Percentiles rank a stretch among this genome's conserved stretches.
These are phyloP conservation scores for Lingula anatina DNA, from an alignment of 2,888 invertebrate species.

Conservation along the genomic window DNA sequence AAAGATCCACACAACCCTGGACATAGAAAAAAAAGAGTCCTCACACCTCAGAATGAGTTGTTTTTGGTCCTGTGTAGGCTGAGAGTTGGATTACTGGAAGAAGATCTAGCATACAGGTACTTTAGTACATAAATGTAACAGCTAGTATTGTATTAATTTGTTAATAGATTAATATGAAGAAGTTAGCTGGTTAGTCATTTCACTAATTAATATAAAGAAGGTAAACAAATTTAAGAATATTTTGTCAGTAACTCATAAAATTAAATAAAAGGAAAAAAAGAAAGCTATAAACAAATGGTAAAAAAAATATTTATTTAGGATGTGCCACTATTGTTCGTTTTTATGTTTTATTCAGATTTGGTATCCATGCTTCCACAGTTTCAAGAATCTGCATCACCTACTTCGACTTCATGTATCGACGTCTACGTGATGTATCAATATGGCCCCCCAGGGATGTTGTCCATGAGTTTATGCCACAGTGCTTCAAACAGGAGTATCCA, in stretches of 20 bases:
- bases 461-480: constrained; percentile 6
- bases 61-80: constrained; percentile 11
- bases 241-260: not conserved
- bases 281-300: not conserved
- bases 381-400: constrained; percentile 6
- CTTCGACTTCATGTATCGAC: constrained; percentile 7
- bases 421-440: constrained; percentile 5
- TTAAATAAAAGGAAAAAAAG: not conserved
- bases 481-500: constrained; percentile 11
- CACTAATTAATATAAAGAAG: no score
- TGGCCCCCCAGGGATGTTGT: constrained; percentile 9
- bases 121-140: not conserved
- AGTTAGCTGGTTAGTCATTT: not conserved
- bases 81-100: constrained; percentile 8
- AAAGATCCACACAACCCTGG: not conserved
- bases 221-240: no score
- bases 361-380: constrained; percentile 5
- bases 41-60: constrained; percentile 7
- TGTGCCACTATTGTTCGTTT: not conserved
- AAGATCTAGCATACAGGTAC: constrained; percentile 6
- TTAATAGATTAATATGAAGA: no score
- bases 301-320: not conserved
- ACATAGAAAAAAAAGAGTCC: not conserved
- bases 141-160: no score
- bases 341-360: constrained; percentile 6